Conservation (phyloP, 30 jellyfish, hydroid and myxozoan genomes). For the Hydra vulgaris region DNA sequence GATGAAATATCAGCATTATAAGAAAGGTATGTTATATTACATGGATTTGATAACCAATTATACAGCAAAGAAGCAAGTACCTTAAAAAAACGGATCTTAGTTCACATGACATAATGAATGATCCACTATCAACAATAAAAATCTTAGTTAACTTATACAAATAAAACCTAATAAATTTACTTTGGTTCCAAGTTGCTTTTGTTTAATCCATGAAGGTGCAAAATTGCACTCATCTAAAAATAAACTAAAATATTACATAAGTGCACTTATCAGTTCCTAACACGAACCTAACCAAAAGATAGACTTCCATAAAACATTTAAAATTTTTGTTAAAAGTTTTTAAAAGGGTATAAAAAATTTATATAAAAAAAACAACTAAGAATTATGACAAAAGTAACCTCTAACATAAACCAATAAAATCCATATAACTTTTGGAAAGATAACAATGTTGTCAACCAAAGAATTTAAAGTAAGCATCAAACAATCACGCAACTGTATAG, state of each 20-base stretch:
- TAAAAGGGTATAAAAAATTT: too few species aligned
- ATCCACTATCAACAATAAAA: too few species aligned
- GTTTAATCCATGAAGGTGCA: constrained; percentile 24
- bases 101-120: too few species aligned
- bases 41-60: constrained; percentile 52
- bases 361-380: not conserved
- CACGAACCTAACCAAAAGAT: too few species aligned
- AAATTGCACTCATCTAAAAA: constrained; percentile 25
- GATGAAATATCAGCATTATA: constrained; percentile 29
- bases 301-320: too few species aligned
- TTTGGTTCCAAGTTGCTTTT: constrained; percentile 23
- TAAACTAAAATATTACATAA: not conserved
- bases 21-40: constrained; percentile 30
- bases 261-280: too few species aligned
- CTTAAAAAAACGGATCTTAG: constrained; percentile 7
- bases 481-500: constrained; percentile 40
- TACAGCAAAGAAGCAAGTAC: constrained; percentile 61
- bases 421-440: constrained; percentile 53
- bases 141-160: too few species aligned
- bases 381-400: constrained; percentile 9
- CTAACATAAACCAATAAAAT: constrained; percentile 43
- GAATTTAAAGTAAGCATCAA: constrained; percentile 44
- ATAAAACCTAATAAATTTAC: too few species aligned
- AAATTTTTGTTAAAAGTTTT: too few species aligned
- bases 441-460: constrained; percentile 36